A percentile compares a stretch with the other conserved stretches of the same genome.
Evolutionary conservation across 2,888 invertebrate genomes (phyloP).

Genomic region (Caenorhabditis sp.): DNA sequence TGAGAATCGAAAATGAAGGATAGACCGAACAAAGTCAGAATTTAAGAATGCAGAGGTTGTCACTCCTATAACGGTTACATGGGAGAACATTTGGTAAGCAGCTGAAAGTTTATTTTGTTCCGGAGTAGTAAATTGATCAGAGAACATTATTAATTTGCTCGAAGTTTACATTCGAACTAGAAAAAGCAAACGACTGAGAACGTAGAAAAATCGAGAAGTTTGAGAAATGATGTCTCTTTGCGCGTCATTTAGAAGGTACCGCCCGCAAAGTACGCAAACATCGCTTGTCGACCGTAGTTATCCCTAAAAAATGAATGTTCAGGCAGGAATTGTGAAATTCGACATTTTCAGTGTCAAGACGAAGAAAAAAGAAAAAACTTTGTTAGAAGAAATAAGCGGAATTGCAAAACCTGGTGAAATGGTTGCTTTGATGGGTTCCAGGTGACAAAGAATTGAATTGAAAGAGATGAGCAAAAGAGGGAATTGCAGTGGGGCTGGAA

Average conservation of each 20-base stretch:
- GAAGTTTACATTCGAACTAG: no score
- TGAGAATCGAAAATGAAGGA: not conserved
- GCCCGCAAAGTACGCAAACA: slow-evolving; percentile 40
- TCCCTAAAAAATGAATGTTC: not conserved
- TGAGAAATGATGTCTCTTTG: slow-evolving; percentile 2
- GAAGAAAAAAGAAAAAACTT: slow-evolving; percentile 1
- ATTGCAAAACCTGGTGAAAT: slow-evolving; percentile 44
- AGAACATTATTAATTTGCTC: not conserved
- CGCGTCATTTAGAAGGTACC: not conserved
- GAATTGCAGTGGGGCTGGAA: slow-evolving; percentile 86
- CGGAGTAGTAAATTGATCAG: not conserved
- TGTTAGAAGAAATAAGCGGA: slow-evolving; percentile 23
- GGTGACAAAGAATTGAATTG: slow-evolving; percentile 1
- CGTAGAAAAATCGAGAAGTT: slow-evolving; percentile 31
- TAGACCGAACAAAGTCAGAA: not conserved
- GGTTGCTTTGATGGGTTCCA: slow-evolving; percentile 51
- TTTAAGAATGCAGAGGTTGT: slow-evolving; percentile 20
- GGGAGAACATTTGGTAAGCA: slow-evolving; percentile 31
- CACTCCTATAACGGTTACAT: slow-evolving; percentile 32
- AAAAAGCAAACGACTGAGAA: no score
- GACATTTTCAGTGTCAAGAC: slow-evolving; percentile 17
- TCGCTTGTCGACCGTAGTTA: slow-evolving; percentile 19
- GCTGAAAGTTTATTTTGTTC: not conserved
- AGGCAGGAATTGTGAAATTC: slow-evolving; percentile 7
- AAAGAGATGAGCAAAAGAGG: not conserved